Conservation (phyloP, 2,797 vertebrate genomes). For the Lagorchestes hirsutus region DNA sequence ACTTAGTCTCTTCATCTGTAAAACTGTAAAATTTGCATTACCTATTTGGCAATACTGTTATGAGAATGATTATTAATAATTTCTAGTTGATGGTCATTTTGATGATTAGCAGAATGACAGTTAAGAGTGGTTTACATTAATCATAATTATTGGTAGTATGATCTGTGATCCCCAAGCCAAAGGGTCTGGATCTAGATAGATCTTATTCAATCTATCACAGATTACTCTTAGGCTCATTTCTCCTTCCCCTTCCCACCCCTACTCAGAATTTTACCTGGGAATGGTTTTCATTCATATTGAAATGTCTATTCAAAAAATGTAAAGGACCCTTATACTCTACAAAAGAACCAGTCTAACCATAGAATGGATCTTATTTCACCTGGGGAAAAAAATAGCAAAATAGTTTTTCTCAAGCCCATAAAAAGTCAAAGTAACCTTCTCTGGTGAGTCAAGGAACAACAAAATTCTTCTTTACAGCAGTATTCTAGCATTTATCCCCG, state of each 20-base stretch:
- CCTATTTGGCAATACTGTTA: not conserved
- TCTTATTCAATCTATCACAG: not conserved
- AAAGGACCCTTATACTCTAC: not conserved
- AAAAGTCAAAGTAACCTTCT: not conserved
- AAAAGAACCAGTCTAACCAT: not conserved
- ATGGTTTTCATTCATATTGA: not conserved
- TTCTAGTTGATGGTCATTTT: not conserved
- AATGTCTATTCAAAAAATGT: not conserved
- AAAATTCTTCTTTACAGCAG: not conserved
- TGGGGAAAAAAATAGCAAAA: not conserved
- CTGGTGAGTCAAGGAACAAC: too few species aligned
- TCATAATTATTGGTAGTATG: not conserved
- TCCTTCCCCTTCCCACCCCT: not conserved
- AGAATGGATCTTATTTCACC: not conserved
- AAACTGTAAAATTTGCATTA: not conserved
- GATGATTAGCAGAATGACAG: not conserved
- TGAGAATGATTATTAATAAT: constrained; percentile 4
- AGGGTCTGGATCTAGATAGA: not conserved
- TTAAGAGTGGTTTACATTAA: not conserved
- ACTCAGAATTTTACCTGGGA: not conserved
- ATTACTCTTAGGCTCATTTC: not conserved
- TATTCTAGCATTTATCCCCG: not conserved
- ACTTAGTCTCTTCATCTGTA: constrained; percentile 70
- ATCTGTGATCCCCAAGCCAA: not conserved
- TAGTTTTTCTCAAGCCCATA: not conserved